Base-by-base conservation (phyloP, 2,888 invertebrate species). In the Piscicola geometra region DNA sequence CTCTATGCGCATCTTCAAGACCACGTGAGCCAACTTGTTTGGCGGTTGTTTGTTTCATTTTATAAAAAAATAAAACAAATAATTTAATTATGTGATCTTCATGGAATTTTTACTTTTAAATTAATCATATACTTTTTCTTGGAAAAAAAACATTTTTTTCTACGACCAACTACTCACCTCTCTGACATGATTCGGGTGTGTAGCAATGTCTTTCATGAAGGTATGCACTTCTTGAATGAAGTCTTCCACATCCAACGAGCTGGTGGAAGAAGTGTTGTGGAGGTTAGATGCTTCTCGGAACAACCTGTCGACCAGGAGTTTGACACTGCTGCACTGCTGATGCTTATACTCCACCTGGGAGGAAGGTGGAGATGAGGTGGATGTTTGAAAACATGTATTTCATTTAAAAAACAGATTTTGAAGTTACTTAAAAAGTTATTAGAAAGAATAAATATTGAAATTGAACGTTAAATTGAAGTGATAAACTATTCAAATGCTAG, bases 1-100 rank as follows among this genome's bases (percentile, higher is more conserved):
- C 35, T 92, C 90, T 75, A 99, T 93, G 75, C 92, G 90, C 82
- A 92, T 89, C 33, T 88, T 88, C 75, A 94, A 86, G 36, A 92
- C 91, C 85, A 91, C 88, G 77, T 84, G 83, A 64, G 82, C 83
- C 76, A 82, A 81, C 71, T 71, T 9, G 3, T 18, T 9, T 56
- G 21, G 60, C n/a, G 60, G 25, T 15, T 25, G 60, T 15, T 9
- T 56, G 41, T 41, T 5, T 41, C 41, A 41, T 41, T 41, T 15
- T 15, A 47, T 47, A 47, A 47, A 47, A 15, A 47, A 47, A 15
- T 9, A 47, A 21, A 15, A 47, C 12, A 47, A 47, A 47, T 47
- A 47, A 15, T 47, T 47, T 47, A 56, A 56, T 56, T 56, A 56
- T 56, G 9, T 25, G 12, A 56, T 5, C 9, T 56, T 18, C 3